These are phyloP conservation scores for Sphinx pinastri DNA, from an alignment of 2,888 invertebrate genomes.

Conservation along the genomic window DNA sequence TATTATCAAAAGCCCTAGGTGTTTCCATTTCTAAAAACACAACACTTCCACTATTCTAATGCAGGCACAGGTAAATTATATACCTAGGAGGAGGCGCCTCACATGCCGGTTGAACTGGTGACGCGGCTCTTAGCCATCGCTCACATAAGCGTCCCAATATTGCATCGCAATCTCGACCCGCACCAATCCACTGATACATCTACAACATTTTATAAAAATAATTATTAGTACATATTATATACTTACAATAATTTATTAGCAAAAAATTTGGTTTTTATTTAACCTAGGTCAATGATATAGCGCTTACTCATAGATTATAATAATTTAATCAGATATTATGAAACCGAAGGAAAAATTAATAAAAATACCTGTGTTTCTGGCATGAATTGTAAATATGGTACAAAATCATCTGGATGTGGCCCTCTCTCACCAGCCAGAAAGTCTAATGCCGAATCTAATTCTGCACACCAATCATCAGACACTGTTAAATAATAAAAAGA, in stretches of 20 bases:
- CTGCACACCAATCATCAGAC: constrained; percentile 89
- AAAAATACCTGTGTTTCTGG: constrained; percentile 84
- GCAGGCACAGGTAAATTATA: constrained; percentile 26
- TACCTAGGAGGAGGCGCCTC: constrained; percentile 69
- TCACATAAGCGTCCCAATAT: constrained; percentile 89
- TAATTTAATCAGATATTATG: too few species aligned
- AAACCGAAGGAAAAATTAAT: too few species aligned
- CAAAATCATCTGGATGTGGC: constrained; percentile 93
- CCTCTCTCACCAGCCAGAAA: constrained; percentile 93
- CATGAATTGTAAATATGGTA: constrained; percentile 94
- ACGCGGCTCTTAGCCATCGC: constrained; percentile 89
- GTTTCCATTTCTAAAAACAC: too few species aligned
- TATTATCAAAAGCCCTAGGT: too few species aligned
- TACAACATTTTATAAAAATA: constrained; percentile 40
- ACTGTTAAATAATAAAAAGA: constrained; percentile 52
- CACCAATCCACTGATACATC: constrained; percentile 96
- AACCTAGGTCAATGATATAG: too few species aligned
- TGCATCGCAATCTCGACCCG: constrained; percentile 94
- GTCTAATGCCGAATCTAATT: constrained; percentile 90
- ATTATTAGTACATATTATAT: background rate
- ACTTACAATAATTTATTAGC: background rate
- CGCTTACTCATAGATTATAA: too few species aligned
- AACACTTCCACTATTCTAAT: too few species aligned
- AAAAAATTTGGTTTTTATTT: background rate
- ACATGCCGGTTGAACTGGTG: constrained; percentile 52